Conservation (phyloP, 2,797 vertebrate species). For the Chaetodon trifasciatus region DNA sequence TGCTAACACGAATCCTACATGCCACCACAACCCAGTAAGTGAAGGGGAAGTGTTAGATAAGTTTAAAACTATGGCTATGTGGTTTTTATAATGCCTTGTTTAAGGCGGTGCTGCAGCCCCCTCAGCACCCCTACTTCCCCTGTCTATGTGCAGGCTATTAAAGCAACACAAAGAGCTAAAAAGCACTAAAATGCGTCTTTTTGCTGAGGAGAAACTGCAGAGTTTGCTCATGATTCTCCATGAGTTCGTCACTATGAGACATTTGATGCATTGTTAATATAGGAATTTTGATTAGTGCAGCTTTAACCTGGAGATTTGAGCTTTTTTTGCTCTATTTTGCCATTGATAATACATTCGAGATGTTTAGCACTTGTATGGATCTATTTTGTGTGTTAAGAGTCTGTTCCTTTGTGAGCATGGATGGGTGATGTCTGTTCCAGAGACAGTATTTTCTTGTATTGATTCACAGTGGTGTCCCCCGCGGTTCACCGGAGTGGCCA, state of each 20-base stretch:
- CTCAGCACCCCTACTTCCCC: too few species aligned
- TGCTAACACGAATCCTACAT: too few species aligned
- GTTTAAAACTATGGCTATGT: too few species aligned
- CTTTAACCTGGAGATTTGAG: neutral
- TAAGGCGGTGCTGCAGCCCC: too few species aligned
- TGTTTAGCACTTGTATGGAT: conserved; percentile 20
- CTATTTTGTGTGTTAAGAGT: neutral
- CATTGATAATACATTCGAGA: neutral
- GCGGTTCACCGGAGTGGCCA: conserved; percentile 57
- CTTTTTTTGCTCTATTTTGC: neutral
- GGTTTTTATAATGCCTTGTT: too few species aligned
- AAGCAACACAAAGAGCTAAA: neutral
- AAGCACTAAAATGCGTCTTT: neutral
- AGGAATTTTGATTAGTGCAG: too few species aligned
- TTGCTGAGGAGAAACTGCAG: too few species aligned
- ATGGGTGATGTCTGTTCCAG: conserved; percentile 32
- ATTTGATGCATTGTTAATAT: neutral
- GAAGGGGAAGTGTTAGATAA: too few species aligned
- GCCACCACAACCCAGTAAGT: too few species aligned
- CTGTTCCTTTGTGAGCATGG: conserved; percentile 12
- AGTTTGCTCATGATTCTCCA: neutral
- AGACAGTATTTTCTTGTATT: conserved; percentile 66
- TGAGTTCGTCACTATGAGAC: neutral
- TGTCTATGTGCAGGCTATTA: too few species aligned
- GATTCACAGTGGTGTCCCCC: conserved; percentile 66